phyloP scores from a whole-genome alignment of 2,888 invertebrate species.

The Trissolcus japonicus region DNA sequence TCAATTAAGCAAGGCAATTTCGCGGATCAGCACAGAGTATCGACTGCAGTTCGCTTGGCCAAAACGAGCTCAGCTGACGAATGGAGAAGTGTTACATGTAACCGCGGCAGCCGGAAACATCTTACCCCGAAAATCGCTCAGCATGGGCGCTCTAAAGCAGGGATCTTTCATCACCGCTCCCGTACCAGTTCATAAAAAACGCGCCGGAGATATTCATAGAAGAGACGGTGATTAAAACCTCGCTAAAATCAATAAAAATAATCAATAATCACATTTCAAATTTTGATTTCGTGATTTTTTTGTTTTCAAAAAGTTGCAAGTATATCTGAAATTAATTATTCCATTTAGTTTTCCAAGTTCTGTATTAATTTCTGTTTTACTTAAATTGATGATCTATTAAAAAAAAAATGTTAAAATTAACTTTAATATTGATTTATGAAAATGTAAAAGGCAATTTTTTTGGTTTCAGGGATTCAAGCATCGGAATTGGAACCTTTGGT shows the following conservation, averaged over 20 bases:
- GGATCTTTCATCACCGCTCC: slow-evolving; percentile 74
- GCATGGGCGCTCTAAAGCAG: slow-evolving; percentile 89
- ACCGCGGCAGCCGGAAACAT: slow-evolving; percentile 76
- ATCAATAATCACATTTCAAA: background rate
- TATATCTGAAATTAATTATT: too few relatives aligned
- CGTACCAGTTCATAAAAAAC: slow-evolving; percentile 83
- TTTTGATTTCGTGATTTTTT: too few relatives aligned
- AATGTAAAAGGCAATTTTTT: background rate
- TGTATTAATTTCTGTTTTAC: background rate
- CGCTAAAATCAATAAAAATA: background rate
- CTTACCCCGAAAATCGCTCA: slow-evolving; percentile 88
- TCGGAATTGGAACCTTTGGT: slow-evolving; percentile 78
- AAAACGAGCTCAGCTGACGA: slow-evolving; percentile 79
- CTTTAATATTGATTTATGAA: background rate
- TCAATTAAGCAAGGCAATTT: slow-evolving; percentile 84
- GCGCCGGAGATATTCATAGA: slow-evolving; percentile 81
- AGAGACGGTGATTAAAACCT: slow-evolving; percentile 69
- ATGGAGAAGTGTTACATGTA: slow-evolving; percentile 77
- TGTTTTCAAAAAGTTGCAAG: too few relatives aligned
- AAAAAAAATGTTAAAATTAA: background rate
- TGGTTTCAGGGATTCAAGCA: slow-evolving; percentile 67
- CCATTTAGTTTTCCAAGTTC: too few relatives aligned
- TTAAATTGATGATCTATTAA: background rate
- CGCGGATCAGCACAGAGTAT: slow-evolving; percentile 90
- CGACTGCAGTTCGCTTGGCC: slow-evolving; percentile 95